Base-by-base conservation (phyloP, 1,140 invertebrate genomes). In the Elysia chlorotica region DNA sequence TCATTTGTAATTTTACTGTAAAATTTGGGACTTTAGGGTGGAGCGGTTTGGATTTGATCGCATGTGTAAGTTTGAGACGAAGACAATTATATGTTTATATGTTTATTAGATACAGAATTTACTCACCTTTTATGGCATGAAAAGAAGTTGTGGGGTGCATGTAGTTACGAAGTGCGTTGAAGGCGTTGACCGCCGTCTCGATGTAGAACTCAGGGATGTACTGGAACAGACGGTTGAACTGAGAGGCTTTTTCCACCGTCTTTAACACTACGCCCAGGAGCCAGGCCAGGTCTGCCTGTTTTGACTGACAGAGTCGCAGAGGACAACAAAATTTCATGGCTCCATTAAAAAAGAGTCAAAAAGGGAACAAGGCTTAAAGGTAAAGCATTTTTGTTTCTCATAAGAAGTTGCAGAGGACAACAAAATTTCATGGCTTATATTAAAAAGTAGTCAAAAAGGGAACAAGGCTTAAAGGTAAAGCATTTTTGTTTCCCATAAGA, bases 201-300 rank as follows among this genome's bases (percentile, higher is more conserved):
- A 95, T 88, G 82, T 95, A 95, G 81, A 93, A 92, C 75, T 94
- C 93, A 1, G 94, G 94, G 21, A 94, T 91, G 83, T 94, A 95
- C 14, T 91, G 90, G 84, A 95, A 94, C 37, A 94, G 88, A 3
- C 90, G 88, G 17, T 91, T 91, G 53, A 90, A 87, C n/a, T 83
- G 78, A 3, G 92, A 92, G 2, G 91, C 89, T 6, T 86, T 87
- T 41, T 88, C 87, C 25, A 93, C 78, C 0, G 91, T 92, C 10
- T 86, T 81, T 0, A 92, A 77, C 0, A 92, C 87, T 0, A 90
- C 88, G 72, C 89, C 88, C 21, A 93, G 79, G 1, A 94, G 78
- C 91, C 92, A 93, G 5, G 89, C 82, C 74, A 89, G 76, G 71
- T 92, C 89, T 0, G 78, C 82, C 79, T 91, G 91, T 75, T 92